Percentiles rank a stretch among this genome's conserved stretches.
These are phyloP conservation scores for Tenrec ecaudatus DNA, from an alignment of 2,113 vertebrate species.

Conservation along the genomic window DNA sequence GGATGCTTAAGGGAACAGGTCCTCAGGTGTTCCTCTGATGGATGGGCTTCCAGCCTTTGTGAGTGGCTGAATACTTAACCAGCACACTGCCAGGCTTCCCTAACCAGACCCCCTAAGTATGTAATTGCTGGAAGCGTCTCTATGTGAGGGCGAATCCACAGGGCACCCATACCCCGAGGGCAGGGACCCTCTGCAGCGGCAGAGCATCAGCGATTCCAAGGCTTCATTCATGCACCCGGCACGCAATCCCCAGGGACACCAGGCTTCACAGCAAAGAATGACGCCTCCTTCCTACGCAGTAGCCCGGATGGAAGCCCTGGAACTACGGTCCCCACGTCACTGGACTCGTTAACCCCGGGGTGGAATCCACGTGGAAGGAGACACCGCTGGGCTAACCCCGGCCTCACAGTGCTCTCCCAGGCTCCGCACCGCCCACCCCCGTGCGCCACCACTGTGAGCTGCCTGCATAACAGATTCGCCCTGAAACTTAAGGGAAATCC, in stretches of 20 bases:
- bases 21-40: not conserved
- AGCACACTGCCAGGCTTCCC: not conserved
- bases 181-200: no score
- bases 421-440: not conserved
- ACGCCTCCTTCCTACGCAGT: not conserved
- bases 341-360: accelerated
- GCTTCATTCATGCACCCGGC: not conserved
- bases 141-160: not conserved
- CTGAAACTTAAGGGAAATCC: conserved; percentile 4
- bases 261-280: accelerated
- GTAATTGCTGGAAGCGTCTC: not conserved
- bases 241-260: not conserved
- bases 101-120: not conserved
- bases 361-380: not conserved
- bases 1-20: not conserved
- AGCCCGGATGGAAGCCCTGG: not conserved
- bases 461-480: not conserved
- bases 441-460: not conserved
- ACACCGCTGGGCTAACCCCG: no score
- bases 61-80: not conserved
- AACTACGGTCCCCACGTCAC: not conserved
- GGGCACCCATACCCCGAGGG: not conserved
- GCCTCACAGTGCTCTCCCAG: no score
- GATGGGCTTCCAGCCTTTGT: not conserved
- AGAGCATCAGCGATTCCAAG: not conserved